A percentile compares a stretch with the other conserved stretches of the same genome.
These are phyloP conservation scores for Myopa tessellatipennis DNA, from an alignment of 2,888 invertebrate species.

Conservation along the genomic window DNA sequence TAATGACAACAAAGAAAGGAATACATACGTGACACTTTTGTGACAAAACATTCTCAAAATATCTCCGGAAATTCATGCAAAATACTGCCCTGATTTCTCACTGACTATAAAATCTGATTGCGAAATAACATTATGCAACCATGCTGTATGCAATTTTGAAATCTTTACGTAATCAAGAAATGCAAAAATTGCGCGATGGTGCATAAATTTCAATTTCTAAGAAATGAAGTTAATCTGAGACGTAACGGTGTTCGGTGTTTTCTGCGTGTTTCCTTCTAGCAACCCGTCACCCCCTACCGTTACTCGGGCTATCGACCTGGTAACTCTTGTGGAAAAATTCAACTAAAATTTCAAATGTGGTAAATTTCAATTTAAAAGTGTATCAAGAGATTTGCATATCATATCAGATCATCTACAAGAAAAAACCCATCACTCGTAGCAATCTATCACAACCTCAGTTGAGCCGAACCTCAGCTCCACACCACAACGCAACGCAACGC, in stretches of 20 bases:
- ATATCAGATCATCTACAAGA: not conserved
- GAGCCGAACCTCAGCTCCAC: not conserved
- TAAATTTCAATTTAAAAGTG: not conserved
- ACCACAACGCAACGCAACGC: not conserved
- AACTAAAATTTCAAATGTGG: not conserved
- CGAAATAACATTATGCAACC: not conserved
- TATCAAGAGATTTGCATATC: slow-evolving; percentile 30
- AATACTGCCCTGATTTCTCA: not conserved
- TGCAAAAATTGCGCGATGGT: not conserved
- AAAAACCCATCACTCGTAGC: slow-evolving; percentile 12
- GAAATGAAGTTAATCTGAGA: not conserved
- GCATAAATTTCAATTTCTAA: slow-evolving; percentile 32
- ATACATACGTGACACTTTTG: too few species aligned
- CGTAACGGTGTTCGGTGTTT: not conserved
- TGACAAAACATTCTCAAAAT: too few species aligned
- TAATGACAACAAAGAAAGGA: too few species aligned
- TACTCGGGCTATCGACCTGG: too few species aligned
- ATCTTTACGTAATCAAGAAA: slow-evolving; percentile 11
- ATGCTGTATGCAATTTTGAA: not conserved
- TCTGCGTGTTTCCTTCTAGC: not conserved
- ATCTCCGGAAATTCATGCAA: too few species aligned
- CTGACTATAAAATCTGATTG: not conserved
- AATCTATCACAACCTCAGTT: not conserved
- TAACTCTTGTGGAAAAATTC: too few species aligned
- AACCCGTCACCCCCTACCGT: not conserved